These are phyloP conservation scores for Pseudomyrmex concolor DNA, from an alignment of 1,140 invertebrate genomes.

Conservation along the genomic window DNA sequence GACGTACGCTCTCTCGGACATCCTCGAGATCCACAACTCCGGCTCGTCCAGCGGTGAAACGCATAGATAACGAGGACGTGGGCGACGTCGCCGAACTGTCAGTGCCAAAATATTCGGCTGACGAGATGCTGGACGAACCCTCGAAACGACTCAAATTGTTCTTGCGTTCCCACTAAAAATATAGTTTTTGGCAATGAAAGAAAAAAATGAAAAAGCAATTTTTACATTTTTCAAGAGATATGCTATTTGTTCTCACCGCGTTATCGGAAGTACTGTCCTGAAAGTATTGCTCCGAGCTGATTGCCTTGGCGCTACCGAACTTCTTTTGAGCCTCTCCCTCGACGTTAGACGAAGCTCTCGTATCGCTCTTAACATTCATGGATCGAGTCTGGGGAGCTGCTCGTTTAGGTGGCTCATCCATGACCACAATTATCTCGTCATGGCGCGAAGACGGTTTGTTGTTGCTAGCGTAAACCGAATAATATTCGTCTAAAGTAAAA, in stretches of 20 bases:
- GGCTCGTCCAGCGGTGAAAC: slow-evolving; percentile 71
- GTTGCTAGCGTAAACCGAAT: slow-evolving; percentile 53
- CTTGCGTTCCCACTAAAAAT: slow-evolving; percentile 87
- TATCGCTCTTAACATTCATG: slow-evolving; percentile 64
- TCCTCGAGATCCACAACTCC: slow-evolving; percentile 92
- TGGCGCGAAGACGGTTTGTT: slow-evolving; percentile 69
- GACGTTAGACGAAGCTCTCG: slow-evolving; percentile 37
- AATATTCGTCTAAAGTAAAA: slow-evolving; percentile 73
- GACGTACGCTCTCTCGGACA: slow-evolving; percentile 97
- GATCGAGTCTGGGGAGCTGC: slow-evolving; percentile 62
- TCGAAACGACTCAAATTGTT: slow-evolving; percentile 92
- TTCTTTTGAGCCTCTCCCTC: slow-evolving; percentile 94
- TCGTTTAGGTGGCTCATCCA: slow-evolving; percentile 79
- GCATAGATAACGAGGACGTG: slow-evolving; percentile 79
- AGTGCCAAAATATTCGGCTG: slow-evolving; percentile 96
- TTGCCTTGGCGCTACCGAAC: slow-evolving; percentile 98
- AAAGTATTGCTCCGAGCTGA: slow-evolving; percentile 98
- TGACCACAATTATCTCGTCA: slow-evolving; percentile 80
- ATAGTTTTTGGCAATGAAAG: not conserved
- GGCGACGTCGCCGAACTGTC: slow-evolving; percentile 80
- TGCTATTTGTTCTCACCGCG: slow-evolving; percentile 84
- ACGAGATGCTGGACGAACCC: slow-evolving; percentile 97
- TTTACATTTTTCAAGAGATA: not conserved
- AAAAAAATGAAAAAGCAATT: not conserved
- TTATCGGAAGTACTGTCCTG: slow-evolving; percentile 88